Base-by-base conservation (phyloP, 1,140 invertebrate species). In the Luehdorfia chinensis region DNA sequence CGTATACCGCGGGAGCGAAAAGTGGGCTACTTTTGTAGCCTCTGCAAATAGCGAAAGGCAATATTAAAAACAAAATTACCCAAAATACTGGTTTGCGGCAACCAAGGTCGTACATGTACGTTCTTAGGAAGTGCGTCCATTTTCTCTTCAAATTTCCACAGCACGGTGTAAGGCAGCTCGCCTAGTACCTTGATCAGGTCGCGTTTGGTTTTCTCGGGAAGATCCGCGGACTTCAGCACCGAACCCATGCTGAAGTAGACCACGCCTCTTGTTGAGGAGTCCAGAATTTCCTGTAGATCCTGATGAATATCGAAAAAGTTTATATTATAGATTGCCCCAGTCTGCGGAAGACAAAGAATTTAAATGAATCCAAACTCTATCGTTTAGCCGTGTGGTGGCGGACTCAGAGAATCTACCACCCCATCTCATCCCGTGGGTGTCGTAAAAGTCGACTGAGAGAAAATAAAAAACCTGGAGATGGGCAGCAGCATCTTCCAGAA, bases 51-150 rank as follows among this genome's bases (percentile, higher is more conserved):
- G n/a, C n/a, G n/a, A n/a, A n/a, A n/a, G n/a, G n/a, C n/a, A n/a
- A n/a, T n/a, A n/a, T n/a, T n/a, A n/a, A n/a, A 1, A 9, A 3
- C 4, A 13, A 36, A 27, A 4, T 54, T 28, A 79, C 73, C 89
- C 34, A 92, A 54, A 54, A 92, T 73, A 59, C 91, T 90, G 13
- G 85, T 83, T 50, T 93, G 91, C 0, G 91, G 91, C n/a, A 91
- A 60, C 91, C 92, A 93, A 13, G 87, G 83, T 12, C 71, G 74
- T 0, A 91, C 54, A 46, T 88, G 86, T 0, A 93, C 78, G 66
- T 93, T 93, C 1, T 69, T 50, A 0, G 87, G 78, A 2, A 76
- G 39, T 8, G 58, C 51, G 1, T 61, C 50, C 0, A 87, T 30
- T 6, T 75, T 57, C 8, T 67, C 59, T 55, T 90, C 89, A 53